Evolutionary conservation across 64 coral and sea anemone genomes (phyloP).

Genomic region (Porites lutea): DNA sequence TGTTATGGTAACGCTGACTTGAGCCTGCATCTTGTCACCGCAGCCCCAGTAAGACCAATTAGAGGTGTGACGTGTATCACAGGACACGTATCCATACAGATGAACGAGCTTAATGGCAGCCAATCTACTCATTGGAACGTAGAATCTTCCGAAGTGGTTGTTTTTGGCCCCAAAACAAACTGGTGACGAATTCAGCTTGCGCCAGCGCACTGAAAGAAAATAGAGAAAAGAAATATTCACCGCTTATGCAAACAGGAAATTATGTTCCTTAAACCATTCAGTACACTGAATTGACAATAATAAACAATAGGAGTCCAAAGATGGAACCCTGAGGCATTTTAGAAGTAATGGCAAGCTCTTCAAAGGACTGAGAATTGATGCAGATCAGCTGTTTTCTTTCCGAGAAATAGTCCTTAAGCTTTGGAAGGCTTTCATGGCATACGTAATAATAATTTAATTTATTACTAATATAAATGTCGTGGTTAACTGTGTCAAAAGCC

Average conservation of each 20-base stretch:
- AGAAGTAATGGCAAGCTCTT: constrained; percentile 34
- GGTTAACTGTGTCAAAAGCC: constrained; percentile 40
- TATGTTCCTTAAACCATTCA: too few species aligned
- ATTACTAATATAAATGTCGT: not conserved
- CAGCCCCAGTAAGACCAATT: constrained; percentile 1
- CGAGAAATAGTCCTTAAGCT: constrained; percentile 3
- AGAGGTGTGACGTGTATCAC: not conserved
- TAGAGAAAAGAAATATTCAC: too few species aligned
- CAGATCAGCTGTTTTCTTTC: not conserved
- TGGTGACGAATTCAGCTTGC: too few species aligned
- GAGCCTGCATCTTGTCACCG: not conserved
- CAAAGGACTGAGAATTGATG: constrained; percentile 24
- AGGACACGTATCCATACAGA: not conserved
- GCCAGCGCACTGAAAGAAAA: too few species aligned
- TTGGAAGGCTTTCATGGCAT: constrained; percentile 3
- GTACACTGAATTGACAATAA: too few species aligned
- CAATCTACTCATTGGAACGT: too few species aligned
- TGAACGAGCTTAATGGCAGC: too few species aligned
- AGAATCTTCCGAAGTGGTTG: too few species aligned
- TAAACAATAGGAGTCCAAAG: not conserved
- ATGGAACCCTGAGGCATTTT: constrained; percentile 10
- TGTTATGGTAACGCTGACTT: not conserved
- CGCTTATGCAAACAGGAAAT: too few species aligned
- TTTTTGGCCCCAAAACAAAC: too few species aligned
- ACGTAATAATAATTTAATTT: not conserved